Percentiles rank a stretch among this genome's conserved stretches.
Conservation (phyloP, 2,113 vertebrate species). For the Suncus etruscus region DNA sequence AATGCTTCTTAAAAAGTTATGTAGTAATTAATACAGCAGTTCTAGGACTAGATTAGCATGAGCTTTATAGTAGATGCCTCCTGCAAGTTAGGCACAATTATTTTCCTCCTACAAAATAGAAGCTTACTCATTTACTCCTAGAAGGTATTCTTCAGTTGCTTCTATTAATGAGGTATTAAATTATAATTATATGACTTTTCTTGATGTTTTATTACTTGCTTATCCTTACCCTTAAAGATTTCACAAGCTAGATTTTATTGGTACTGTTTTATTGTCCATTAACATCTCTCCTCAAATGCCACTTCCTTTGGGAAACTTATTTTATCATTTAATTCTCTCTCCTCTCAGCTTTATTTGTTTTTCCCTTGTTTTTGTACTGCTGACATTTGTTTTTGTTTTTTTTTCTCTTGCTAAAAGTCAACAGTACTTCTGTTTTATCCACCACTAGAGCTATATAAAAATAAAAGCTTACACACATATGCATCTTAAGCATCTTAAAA, state of each 20-base stretch:
- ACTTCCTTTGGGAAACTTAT: neutral
- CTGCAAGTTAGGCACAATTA: neutral
- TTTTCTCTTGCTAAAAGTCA: constrained; percentile 2
- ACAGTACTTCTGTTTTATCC: neutral
- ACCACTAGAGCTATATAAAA: neutral
- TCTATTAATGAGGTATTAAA: constrained; percentile 7
- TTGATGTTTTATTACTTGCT: neutral
- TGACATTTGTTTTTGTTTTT: constrained; percentile 14
- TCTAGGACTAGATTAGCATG: neutral
- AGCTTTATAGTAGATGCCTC: constrained; percentile 19
- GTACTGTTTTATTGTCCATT: neutral
- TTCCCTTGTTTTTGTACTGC: neutral
- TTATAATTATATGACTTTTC: neutral
- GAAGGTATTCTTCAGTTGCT: neutral
- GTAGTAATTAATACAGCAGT: neutral
- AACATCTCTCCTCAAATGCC: neutral
- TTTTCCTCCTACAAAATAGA: constrained; percentile 45
- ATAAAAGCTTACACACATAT: neutral
- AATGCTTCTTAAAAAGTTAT: neutral
- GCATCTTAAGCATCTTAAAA: neutral
- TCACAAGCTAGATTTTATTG: neutral
- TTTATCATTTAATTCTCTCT: neutral
- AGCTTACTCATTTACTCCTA: neutral
- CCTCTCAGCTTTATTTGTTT: neutral
- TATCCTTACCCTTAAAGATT: neutral